Evolutionary conservation across 1,140 invertebrate genomes (phyloP).

Genomic region (Papilio polytes): DNA sequence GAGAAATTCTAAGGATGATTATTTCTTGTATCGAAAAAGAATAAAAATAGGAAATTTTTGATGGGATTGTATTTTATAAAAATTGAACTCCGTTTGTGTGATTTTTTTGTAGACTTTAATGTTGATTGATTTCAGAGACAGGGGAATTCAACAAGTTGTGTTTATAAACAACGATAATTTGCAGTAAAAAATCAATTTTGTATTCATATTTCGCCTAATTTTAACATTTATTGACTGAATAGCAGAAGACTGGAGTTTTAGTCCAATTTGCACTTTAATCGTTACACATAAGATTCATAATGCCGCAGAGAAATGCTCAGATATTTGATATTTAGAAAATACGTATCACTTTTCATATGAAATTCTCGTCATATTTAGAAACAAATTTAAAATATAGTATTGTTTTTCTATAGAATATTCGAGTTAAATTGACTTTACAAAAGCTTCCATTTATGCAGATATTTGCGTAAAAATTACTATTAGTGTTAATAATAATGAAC

Average conservation of each 20-base stretch:
- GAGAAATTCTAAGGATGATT: slow-evolving; percentile 28
- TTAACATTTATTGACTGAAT: slow-evolving; percentile 34
- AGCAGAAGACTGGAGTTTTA: slow-evolving; percentile 38
- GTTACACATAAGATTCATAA: slow-evolving; percentile 17
- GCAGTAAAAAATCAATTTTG: background rate
- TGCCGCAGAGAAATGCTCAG: background rate
- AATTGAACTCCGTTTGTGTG: background rate
- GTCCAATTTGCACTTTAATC: slow-evolving; percentile 37
- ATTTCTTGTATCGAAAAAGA: background rate
- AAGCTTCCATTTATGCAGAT: background rate
- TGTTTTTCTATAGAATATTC: slow-evolving; percentile 12
- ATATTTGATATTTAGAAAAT: slow-evolving; percentile 19
- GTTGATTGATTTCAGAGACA: background rate
- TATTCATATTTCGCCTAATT: slow-evolving; percentile 24
- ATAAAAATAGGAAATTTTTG: slow-evolving; percentile 24
- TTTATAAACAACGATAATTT: slow-evolving; percentile 19
- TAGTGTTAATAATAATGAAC: background rate
- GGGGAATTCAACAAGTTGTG: background rate
- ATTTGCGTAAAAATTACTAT: background rate
- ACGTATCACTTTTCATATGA: background rate
- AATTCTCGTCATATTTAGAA: background rate
- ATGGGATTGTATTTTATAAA: background rate
- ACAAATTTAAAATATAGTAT: background rate
- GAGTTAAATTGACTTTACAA: background rate
- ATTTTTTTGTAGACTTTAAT: background rate